Evolutionary conservation across 2,113 vertebrate genomes (phyloP).

Genomic region (Vireo altiloquus): DNA sequence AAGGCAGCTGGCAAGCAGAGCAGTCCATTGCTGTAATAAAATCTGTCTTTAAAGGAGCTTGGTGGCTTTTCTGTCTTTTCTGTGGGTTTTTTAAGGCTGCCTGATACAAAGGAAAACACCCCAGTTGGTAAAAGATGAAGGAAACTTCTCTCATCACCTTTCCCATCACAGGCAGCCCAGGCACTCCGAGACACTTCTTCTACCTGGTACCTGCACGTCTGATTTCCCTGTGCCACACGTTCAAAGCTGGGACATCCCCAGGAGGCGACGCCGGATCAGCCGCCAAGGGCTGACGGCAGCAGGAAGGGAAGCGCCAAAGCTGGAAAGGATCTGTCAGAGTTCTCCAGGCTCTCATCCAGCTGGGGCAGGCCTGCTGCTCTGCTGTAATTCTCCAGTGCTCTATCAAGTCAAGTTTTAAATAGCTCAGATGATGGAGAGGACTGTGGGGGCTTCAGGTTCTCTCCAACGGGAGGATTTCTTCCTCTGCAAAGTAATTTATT

Average conservation of each 20-base stretch:
- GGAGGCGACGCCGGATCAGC: background rate
- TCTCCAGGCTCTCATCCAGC: constrained; percentile 19
- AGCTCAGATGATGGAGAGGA: background rate
- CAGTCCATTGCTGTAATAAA: background rate
- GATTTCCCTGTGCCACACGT: fast-evolving
- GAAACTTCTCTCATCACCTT: background rate
- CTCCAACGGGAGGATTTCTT: background rate
- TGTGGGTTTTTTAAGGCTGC: background rate
- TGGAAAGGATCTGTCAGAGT: background rate
- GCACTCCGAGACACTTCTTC: background rate
- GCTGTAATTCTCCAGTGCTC: background rate
- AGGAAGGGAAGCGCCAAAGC: background rate
- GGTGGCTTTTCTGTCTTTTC: background rate
- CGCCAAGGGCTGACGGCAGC: background rate
- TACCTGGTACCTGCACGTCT: background rate
- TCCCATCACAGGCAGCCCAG: background rate
- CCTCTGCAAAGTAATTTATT: background rate
- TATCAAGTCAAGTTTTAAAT: background rate
- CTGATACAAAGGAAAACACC: background rate
- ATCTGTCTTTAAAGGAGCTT: background rate
- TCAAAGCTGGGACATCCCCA: background rate
- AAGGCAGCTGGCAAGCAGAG: background rate
- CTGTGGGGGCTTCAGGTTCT: background rate
- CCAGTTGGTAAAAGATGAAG: constrained; percentile 7
- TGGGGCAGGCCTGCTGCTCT: background rate